Evolutionary conservation across 2,797 vertebrate species (phyloP).

Genomic region (Centroberyx gerrardi): DNA sequence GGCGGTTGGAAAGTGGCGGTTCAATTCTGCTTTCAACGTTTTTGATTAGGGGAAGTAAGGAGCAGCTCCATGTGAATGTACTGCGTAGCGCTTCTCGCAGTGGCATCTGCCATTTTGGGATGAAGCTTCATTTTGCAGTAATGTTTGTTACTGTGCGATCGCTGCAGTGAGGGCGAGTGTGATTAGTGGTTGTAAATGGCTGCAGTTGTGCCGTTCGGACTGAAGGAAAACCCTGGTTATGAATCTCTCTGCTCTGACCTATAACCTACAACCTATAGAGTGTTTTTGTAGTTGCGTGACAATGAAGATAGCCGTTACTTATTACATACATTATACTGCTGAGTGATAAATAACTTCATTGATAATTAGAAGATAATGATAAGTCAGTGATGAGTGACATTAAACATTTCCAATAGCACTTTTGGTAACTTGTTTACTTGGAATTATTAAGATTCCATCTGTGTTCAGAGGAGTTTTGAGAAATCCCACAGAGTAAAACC

Average conservation of each 20-base stretch:
- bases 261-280: slow-evolving; percentile 13
- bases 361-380: no score
- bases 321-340: neutral
- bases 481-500: no score
- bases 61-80: slow-evolving; percentile 43
- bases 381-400: no score
- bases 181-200: slow-evolving; percentile 52
- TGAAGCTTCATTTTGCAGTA: slow-evolving; percentile 32
- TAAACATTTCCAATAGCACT: no score
- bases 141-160: slow-evolving; percentile 39
- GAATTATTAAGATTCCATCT: no score
- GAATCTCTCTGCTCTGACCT: slow-evolving; percentile 36
- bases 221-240: slow-evolving; percentile 17
- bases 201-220: slow-evolving; percentile 44
- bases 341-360: neutral
- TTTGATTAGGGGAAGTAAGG: slow-evolving; percentile 70
- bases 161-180: slow-evolving; percentile 15
- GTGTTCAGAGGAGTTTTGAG: no score
- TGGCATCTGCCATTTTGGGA: slow-evolving; percentile 71
- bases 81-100: slow-evolving; percentile 31
- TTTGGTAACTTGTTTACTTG: no score
- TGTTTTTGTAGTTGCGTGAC: neutral
- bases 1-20: slow-evolving; percentile 76
- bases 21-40: slow-evolving; percentile 70
- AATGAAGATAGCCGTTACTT: neutral